Percentiles rank a stretch among this genome's conserved stretches.
These are phyloP conservation scores for Nesospiza acunhae DNA, from an alignment of 2,113 vertebrate genomes.

Conservation along the genomic window DNA sequence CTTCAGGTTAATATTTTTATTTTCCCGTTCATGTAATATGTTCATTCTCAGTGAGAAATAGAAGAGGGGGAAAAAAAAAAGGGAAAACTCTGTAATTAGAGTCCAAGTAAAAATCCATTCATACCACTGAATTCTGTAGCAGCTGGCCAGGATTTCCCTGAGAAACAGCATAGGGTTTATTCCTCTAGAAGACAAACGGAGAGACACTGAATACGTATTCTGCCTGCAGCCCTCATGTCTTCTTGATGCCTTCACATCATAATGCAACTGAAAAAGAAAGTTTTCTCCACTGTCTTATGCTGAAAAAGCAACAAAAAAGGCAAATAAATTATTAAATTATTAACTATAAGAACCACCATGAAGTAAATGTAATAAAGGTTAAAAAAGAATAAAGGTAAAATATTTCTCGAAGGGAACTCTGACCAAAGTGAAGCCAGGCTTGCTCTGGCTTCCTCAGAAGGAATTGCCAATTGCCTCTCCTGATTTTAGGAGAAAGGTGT, in stretches of 20 bases:
- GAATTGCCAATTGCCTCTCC: not conserved
- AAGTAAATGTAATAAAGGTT: not conserved
- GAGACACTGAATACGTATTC: not conserved
- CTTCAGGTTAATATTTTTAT: not conserved
- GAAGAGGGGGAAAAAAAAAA: not conserved
- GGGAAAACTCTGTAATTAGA: not conserved
- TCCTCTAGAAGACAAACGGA: not conserved
- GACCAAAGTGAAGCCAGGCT: not conserved
- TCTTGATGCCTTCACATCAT: not conserved
- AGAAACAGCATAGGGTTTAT: not conserved
- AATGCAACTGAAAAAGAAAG: not conserved
- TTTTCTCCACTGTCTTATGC: not conserved
- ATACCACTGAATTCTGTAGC: not conserved
- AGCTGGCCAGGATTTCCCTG: not conserved
- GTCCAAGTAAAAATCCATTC: not conserved
- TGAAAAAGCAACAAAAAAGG: not conserved
- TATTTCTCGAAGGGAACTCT: not conserved
- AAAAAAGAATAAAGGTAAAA: not conserved
- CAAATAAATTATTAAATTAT: not conserved
- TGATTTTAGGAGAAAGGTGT: not conserved
- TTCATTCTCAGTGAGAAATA: not conserved
- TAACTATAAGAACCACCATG: not conserved
- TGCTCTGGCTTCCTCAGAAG: not conserved
- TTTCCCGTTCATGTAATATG: not conserved
- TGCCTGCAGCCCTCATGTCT: conserved; percentile 1